Evolutionary conservation across 2,113 vertebrate species (phyloP), one percentile per base, ranked within the genome.

Genomic region (Xiphophorus hellerii): DNA sequence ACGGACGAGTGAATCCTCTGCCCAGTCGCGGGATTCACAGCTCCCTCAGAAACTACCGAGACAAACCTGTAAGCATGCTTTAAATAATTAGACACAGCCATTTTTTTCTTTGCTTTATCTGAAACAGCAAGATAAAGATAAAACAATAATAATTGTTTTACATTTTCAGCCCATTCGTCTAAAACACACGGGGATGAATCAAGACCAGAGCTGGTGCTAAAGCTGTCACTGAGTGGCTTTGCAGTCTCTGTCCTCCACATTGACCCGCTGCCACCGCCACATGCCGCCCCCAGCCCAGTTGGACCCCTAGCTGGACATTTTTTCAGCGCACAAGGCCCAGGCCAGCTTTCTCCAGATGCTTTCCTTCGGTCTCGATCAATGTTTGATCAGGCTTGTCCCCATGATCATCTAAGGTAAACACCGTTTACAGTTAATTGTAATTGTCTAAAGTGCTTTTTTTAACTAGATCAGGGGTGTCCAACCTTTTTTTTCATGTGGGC

Each of bases 161-260:
- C 30, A 93, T 15, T 95, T 95, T 89, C 93, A 99, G 97, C 96
- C 70, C 95, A 98, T 91, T 92, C 94, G 1, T 94, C 96, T 72
- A 97, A 98, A 93, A 94, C 96, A 69, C 94, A 96, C 66, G 96
- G 96, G 74, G 97, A 98, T 89, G 97, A 98, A 89, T 97, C 97
- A 27, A 95, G 96, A 84, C 98, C 97, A 69, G 97, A 99, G 90
- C 92, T 99, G 35, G 95, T 99, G 83, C 95, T 98, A 73, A 95
- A 93, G 91, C 89, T 98, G 79, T 92, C 94, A 9, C 84, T 99
- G 83, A 95, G 96, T 79, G 94, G 93, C 81, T 91, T 97, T 76
- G 97, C 96, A 30, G 30, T 97, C 51, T 97, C 96, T 7, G 96
- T 99, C 65, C 97, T 99, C 85, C 97, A 99, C 92, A 97, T 99